These are phyloP conservation scores for Cynodonichthys magdalenae DNA, from an alignment of 2,797 vertebrate genomes.

Conservation along the genomic window DNA sequence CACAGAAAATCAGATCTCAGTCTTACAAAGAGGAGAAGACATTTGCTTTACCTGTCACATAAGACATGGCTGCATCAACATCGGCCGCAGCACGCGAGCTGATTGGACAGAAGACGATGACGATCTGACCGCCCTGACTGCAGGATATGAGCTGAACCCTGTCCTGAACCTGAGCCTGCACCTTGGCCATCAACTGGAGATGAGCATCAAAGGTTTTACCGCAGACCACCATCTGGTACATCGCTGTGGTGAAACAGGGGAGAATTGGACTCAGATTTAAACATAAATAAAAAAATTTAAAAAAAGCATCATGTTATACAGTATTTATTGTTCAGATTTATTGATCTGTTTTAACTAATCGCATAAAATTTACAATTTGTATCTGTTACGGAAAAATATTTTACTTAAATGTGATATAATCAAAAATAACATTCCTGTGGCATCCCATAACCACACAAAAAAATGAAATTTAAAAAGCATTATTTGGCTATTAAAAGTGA, in stretches of 20 bases:
- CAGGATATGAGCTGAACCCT: neutral
- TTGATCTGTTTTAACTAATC: no score
- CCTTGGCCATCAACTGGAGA: conserved; percentile 12
- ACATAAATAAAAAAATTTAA: no score
- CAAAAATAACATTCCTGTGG: no score
- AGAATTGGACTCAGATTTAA: neutral
- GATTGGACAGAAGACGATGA: conserved; percentile 61
- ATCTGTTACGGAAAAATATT: no score
- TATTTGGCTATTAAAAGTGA: no score
- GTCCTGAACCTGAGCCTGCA: neutral
- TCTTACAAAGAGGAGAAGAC: neutral
- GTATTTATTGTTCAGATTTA: no score
- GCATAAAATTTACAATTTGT: no score
- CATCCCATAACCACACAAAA: no score
- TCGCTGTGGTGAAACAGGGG: conserved; percentile 14
- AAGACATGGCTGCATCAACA: conserved; percentile 18
- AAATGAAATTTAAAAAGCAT: no score
- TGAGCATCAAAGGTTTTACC: conserved; percentile 42
- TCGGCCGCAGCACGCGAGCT: conserved; percentile 33
- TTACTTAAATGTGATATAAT: no score
- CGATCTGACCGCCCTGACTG: conserved; percentile 4
- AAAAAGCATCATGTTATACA: no score
- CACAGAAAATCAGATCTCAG: neutral
- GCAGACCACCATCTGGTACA: conserved; percentile 16
- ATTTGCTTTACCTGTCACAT: conserved; percentile 35